Evolutionary conservation across 2,888 invertebrate genomes (phyloP), one percentile per base, ranked within the genome.

Genomic region (Nomada ferruginata): DNA sequence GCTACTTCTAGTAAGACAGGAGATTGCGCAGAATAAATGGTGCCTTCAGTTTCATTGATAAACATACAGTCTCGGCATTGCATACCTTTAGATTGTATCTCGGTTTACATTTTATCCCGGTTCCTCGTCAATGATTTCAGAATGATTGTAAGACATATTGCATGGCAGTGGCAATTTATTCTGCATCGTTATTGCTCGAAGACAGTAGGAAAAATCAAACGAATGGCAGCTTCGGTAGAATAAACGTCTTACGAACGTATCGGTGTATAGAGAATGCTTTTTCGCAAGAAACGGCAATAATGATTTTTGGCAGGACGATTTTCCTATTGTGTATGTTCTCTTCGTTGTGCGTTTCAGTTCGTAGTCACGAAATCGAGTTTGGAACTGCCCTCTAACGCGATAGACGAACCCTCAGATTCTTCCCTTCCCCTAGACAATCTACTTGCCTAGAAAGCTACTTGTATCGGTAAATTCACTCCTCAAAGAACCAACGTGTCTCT

Each of bases 261-360:
- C 53, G 66, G 23, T 15, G 47, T 75, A 47, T 64, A 57, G 50
- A 52, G 42, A 47, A 36, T 36, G 36, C 36, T 36, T 66, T 52
- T 44, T 26, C 47, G 53, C 53, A 47, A 69, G 64, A 57, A 65
- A 70, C 53, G 64, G 57, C 29, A 63, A 63, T 53, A 61, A 60
- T 59, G 20, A 15, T 59, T 71, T 60, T 70, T 78, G 77, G 77
- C 75, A 75, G 77, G 78, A 84, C 47, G 55, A 75, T 65, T 80
- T 83, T 65, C 57, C 69, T 78, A 80, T 66, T 73, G 76, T 75
- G 55, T 75, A 50, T 61, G 50, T 7, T 71, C 85, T 20, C 72
- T 87, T 87, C 87, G 87, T 87, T 87, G 87, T 85, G 87, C 83
- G 75, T 85, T 76, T 79, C 74, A 81, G 76, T 76, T 79, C 73